Evolutionary conservation across 2,113 vertebrate genomes (phyloP).

Genomic region (Sardina pilchardus): DNA sequence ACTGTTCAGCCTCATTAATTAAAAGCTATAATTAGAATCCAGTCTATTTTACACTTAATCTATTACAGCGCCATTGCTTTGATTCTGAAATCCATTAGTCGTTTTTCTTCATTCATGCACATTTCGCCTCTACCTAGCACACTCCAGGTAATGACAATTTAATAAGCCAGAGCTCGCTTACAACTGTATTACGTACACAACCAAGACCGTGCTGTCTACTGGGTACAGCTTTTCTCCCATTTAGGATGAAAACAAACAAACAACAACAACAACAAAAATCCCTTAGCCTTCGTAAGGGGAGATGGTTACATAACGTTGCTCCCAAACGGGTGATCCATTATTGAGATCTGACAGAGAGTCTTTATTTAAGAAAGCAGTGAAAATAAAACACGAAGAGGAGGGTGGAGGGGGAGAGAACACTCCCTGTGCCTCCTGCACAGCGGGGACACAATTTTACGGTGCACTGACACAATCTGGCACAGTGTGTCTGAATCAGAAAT

Average conservation of each 20-base stretch:
- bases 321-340: conserved; percentile 62
- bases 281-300: conserved; percentile 60
- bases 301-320: conserved; percentile 61
- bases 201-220: conserved; percentile 30
- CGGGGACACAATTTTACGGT: conserved; percentile 56
- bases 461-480: conserved; percentile 46
- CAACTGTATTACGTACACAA: neutral
- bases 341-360: conserved; percentile 56
- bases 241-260: conserved; percentile 61
- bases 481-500: conserved; percentile 48
- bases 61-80: conserved; percentile 49
- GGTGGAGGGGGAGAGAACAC: conserved; percentile 47
- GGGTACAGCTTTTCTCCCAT: conserved; percentile 32
- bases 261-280: conserved; percentile 44
- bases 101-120: conserved; percentile 53
- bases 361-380: conserved; percentile 49
- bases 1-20: conserved; percentile 56
- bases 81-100: conserved; percentile 56
- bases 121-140: conserved; percentile 41
- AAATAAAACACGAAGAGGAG: neutral
- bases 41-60: conserved; percentile 53
- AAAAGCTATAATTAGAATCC: conserved; percentile 63
- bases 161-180: conserved; percentile 47
- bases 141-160: conserved; percentile 52
- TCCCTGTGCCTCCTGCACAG: conserved; percentile 50